Percentiles rank a stretch among this genome's conserved stretches.
phyloP scores from a whole-genome alignment of 2,888 invertebrate genomes.

The Gymnoscelis rufifasciata region DNA sequence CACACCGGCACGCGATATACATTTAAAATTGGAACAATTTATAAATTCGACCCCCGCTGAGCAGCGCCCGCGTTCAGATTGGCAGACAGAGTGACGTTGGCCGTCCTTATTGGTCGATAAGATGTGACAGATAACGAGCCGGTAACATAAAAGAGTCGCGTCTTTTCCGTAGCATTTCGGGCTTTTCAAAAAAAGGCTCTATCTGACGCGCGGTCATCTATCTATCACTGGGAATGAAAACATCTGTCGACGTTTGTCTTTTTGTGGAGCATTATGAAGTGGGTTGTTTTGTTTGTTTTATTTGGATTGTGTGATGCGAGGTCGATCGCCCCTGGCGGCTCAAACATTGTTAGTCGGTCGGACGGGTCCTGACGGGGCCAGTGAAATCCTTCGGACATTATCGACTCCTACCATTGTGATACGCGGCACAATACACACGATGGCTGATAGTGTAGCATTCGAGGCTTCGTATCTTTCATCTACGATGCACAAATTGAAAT shows the following conservation, averaged over 20 bases:
- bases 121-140: constrained; percentile 73
- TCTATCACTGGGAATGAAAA: constrained; percentile 70
- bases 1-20: constrained; percentile 66
- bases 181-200: constrained; percentile 59
- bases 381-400: constrained; percentile 43
- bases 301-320: constrained; percentile 57
- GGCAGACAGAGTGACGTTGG: constrained; percentile 76
- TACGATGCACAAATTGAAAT: constrained; percentile 36
- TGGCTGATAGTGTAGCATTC: constrained; percentile 35
- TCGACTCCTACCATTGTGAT: constrained; percentile 44
- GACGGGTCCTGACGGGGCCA: constrained; percentile 38
- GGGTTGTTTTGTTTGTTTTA: constrained; percentile 50
- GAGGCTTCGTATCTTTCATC: constrained; percentile 32
- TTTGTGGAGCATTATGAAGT: constrained; percentile 55
- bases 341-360: constrained; percentile 47
- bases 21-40: constrained; percentile 58
- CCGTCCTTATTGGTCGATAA: constrained; percentile 77
- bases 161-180: constrained; percentile 60
- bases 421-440: constrained; percentile 35
- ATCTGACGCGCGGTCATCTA: constrained; percentile 47
- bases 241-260: constrained; percentile 66
- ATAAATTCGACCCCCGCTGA: constrained; percentile 68
- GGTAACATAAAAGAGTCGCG: constrained; percentile 70
- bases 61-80: constrained; percentile 65
- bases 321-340: constrained; percentile 52